Conservation (phyloP, 1,140 invertebrate species). For the Temnothorax nylanderi region DNA sequence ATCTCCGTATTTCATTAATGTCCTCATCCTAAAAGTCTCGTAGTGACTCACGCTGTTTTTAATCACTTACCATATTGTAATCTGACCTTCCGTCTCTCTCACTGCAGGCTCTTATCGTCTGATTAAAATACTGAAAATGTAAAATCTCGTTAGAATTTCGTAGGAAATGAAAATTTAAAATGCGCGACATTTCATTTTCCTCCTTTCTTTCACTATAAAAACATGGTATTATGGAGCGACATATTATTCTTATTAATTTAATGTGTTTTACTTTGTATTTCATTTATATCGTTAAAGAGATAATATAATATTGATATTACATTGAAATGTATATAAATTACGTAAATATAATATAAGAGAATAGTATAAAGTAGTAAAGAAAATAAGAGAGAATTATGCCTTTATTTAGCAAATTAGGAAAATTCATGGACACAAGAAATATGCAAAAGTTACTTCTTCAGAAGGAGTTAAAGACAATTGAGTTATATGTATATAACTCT, state of each 20-base stretch:
- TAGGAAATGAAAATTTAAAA: constrained; percentile 42
- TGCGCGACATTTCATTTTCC: neutral
- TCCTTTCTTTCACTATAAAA: neutral
- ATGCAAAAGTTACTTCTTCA: neutral
- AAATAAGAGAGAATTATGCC: neutral
- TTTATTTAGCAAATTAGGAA: neutral
- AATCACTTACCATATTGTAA: constrained; percentile 44
- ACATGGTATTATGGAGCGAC: neutral
- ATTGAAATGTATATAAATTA: neutral
- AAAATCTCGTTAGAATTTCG: constrained; percentile 34
- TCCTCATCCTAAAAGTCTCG: neutral
- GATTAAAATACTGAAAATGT: constrained; percentile 42
- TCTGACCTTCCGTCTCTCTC: constrained; percentile 1
- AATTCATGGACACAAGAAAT: neutral
- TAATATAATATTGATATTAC: neutral
- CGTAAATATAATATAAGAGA: neutral
- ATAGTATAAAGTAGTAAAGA: neutral
- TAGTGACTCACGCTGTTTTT: constrained; percentile 9
- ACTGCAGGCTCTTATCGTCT: neutral
- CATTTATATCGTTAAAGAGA: neutral
- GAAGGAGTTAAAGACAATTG: neutral
- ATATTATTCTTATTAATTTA: constrained; percentile 32
- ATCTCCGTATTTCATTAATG: constrained; percentile 4
- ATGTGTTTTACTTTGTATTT: constrained; percentile 4
- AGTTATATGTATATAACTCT: neutral